Percentiles rank a stretch among this genome's conserved stretches.
These are phyloP conservation scores for Eurytoma californica DNA, from an alignment of 2,888 invertebrate species.

Conservation along the genomic window DNA sequence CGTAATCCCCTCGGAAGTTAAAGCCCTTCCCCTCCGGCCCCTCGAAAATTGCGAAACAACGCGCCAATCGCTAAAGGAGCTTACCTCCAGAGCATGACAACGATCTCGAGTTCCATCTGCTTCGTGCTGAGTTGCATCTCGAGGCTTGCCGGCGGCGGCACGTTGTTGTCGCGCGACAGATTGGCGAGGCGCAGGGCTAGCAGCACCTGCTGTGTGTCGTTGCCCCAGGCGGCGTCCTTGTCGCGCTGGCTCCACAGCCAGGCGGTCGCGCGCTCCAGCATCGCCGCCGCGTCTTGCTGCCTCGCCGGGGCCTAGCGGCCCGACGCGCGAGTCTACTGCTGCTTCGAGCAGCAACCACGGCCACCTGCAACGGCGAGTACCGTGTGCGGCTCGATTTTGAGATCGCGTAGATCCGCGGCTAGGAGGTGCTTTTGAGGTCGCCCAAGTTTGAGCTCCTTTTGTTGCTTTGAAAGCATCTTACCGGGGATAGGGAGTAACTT, in stretches of 20 bases:
- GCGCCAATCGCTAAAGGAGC: neutral
- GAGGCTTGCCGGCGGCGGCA: constrained; percentile 79
- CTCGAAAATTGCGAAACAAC: neutral
- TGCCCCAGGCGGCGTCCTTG: constrained; percentile 88
- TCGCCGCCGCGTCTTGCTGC: constrained; percentile 74
- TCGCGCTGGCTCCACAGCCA: constrained; percentile 86
- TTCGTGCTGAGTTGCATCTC: constrained; percentile 88
- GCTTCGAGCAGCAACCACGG: constrained; percentile 12
- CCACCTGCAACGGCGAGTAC: constrained; percentile 12
- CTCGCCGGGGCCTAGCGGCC: too few species aligned
- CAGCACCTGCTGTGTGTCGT: constrained; percentile 89
- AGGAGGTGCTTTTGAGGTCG: too few species aligned
- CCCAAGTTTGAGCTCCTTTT: too few species aligned
- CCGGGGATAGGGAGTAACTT: too few species aligned
- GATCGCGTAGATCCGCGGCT: too few species aligned
- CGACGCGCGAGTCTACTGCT: constrained; percentile 43
- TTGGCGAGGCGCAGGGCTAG: constrained; percentile 85
- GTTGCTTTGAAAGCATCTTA: too few species aligned
- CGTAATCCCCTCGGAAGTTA: neutral
- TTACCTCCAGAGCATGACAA: constrained; percentile 88
- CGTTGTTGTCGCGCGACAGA: constrained; percentile 77
- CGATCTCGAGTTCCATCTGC: constrained; percentile 91
- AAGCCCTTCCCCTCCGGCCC: neutral
- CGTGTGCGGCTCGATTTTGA: too few species aligned
- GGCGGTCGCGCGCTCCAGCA: constrained; percentile 82